Evolutionary conservation across 2,888 invertebrate species (phyloP).

Genomic region (Morpho deidamia): DNA sequence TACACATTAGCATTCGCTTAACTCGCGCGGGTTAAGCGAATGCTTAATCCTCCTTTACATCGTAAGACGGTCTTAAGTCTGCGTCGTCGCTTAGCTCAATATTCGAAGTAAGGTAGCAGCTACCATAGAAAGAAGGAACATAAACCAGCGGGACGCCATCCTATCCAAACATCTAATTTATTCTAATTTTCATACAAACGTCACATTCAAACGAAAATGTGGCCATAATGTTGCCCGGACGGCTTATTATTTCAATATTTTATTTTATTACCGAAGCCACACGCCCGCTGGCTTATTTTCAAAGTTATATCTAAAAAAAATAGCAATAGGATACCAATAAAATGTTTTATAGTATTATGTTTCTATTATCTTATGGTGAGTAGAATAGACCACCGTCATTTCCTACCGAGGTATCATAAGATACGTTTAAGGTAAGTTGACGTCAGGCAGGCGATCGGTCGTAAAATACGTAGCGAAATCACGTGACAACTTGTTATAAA

Average conservation of each 20-base stretch:
- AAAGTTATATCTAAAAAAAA: too few species aligned
- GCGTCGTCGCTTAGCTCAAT: neutral
- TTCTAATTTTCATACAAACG: conserved; percentile 32
- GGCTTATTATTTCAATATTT: conserved; percentile 26
- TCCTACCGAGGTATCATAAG: too few species aligned
- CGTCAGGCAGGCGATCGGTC: too few species aligned
- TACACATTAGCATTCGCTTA: too few species aligned
- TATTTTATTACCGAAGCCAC: conserved; percentile 20
- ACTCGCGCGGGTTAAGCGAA: too few species aligned
- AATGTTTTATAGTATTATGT: too few species aligned
- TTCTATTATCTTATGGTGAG: too few species aligned
- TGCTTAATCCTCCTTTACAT: neutral
- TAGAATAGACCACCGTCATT: too few species aligned
- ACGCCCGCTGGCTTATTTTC: neutral
- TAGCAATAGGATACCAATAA: too few species aligned
- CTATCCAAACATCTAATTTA: conserved; percentile 26
- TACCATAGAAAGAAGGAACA: conserved; percentile 25
- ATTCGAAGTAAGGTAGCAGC: conserved; percentile 23
- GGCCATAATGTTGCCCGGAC: conserved; percentile 18
- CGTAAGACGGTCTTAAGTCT: conserved; percentile 3
- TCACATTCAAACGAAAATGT: conserved; percentile 25
- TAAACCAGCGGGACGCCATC: conserved; percentile 27
- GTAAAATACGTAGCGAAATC: too few species aligned
- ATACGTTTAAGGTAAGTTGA: too few species aligned
- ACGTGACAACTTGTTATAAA: too few species aligned